Conservation (phyloP, 2,797 vertebrate genomes). For the Gephyroberyx darwinii region DNA sequence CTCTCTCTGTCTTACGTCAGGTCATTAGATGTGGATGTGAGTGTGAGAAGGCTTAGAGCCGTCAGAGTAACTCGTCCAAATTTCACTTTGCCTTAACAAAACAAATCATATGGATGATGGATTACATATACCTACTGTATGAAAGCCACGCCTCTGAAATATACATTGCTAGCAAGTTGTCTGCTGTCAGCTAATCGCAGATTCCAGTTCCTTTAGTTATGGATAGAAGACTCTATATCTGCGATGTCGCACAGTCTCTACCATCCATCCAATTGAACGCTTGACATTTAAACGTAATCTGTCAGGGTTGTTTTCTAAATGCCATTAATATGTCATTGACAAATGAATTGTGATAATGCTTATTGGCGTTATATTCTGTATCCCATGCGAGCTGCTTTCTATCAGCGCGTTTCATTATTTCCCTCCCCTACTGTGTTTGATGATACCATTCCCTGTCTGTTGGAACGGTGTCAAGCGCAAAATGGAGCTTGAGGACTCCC, state of each 20-base stretch:
- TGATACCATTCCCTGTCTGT: not conserved
- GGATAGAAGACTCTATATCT: constrained; percentile 10
- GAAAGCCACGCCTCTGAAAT: not conserved
- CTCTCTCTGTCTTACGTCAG: constrained; percentile 56
- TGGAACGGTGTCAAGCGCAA: constrained; percentile 1
- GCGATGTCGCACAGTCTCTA: not conserved
- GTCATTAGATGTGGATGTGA: not conserved
- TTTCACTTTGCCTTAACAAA: constrained; percentile 26
- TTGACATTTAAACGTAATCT: constrained; percentile 49
- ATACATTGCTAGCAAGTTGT: constrained; percentile 3
- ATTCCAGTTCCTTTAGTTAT: constrained; percentile 6
- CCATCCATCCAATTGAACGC: constrained; percentile 8
- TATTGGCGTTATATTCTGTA: not conserved
- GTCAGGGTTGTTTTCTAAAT: constrained; percentile 47
- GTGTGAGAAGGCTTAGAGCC: constrained; percentile 18
- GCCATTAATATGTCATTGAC: constrained; percentile 39
- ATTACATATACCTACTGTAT: constrained; percentile 5
- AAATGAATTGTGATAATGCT: constrained; percentile 31
- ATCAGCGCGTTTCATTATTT: constrained; percentile 11
- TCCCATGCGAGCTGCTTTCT: constrained; percentile 7
- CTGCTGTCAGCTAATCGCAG: constrained; percentile 9
- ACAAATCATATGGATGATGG: constrained; percentile 20
- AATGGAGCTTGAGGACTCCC: constrained; percentile 1
- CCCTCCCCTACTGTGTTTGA: constrained; percentile 1
- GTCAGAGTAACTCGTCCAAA: constrained; percentile 24